Evolutionary conservation across 1,140 invertebrate genomes (phyloP).

Genomic region (Pseudomyrmex flavicornis): DNA sequence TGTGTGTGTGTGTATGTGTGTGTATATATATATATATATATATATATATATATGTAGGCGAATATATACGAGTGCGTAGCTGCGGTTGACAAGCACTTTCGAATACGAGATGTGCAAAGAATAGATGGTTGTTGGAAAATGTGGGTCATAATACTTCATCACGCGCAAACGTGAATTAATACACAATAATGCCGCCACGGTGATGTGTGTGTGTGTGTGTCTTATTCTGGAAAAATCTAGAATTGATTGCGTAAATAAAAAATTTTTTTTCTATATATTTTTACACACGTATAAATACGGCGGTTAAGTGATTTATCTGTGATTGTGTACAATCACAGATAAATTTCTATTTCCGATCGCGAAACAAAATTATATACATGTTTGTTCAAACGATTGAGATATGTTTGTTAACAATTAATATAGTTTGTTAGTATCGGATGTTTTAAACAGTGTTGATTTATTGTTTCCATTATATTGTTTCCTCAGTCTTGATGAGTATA

Average conservation of each 20-base stretch:
- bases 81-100: conserved; percentile 57
- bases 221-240: background rate
- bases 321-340: background rate
- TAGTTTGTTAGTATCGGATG: conserved; percentile 20
- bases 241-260: background rate
- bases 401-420: conserved; percentile 3
- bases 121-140: conserved; percentile 22
- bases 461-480: conserved; percentile 39
- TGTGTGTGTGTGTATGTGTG: too few species aligned
- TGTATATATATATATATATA: too few species aligned
- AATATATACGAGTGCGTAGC: conserved; percentile 12
- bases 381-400: background rate
- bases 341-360: background rate
- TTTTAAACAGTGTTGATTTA: conserved; percentile 29
- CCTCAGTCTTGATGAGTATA: conserved; percentile 16
- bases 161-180: background rate
- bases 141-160: conserved; percentile 14
- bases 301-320: background rate
- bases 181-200: background rate
- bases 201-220: too few species aligned
- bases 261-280: background rate
- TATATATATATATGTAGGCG: background rate
- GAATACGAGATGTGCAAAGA: conserved; percentile 58
- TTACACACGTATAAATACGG: background rate
- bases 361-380: background rate